Evolutionary conservation across 2,797 vertebrate species (phyloP).

Genomic region (Lates japonicus): DNA sequence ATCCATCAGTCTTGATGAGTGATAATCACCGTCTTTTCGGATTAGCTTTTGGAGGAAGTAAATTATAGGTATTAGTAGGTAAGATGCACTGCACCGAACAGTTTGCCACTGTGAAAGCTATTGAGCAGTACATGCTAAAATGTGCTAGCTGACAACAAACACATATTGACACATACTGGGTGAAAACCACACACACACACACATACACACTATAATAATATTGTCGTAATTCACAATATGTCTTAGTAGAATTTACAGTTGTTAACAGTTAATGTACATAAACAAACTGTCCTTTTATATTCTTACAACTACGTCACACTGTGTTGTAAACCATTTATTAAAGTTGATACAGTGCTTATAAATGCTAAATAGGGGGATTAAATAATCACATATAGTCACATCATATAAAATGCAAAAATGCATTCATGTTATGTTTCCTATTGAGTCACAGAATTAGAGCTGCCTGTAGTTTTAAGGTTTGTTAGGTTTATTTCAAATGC

Average conservation of each 20-base stretch:
- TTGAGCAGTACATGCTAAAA: neutral
- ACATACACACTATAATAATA: neutral
- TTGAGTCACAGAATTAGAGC: neutral
- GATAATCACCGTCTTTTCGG: conserved; percentile 87
- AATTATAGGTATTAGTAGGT: neutral
- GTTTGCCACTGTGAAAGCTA: neutral
- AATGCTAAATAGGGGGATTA: neutral
- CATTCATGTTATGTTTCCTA: neutral
- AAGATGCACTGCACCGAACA: neutral
- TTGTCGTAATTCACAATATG: neutral
- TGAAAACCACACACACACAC: neutral
- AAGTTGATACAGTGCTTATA: neutral
- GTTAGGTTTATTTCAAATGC: neutral
- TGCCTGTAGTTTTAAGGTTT: neutral
- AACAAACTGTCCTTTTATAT: neutral
- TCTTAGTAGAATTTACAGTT: neutral
- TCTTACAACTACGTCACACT: neutral
- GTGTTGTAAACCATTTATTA: neutral
- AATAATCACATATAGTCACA: neutral
- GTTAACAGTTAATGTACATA: neutral
- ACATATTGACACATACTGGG: neutral
- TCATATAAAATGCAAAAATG: neutral
- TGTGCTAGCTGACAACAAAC: neutral
- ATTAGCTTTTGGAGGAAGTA: conserved; percentile 77
- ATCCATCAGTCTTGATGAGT: conserved; percentile 85